phyloP scores from a whole-genome alignment of 37 sponge, comb jelly and placozoan species.

The Hormiphora californensis region DNA sequence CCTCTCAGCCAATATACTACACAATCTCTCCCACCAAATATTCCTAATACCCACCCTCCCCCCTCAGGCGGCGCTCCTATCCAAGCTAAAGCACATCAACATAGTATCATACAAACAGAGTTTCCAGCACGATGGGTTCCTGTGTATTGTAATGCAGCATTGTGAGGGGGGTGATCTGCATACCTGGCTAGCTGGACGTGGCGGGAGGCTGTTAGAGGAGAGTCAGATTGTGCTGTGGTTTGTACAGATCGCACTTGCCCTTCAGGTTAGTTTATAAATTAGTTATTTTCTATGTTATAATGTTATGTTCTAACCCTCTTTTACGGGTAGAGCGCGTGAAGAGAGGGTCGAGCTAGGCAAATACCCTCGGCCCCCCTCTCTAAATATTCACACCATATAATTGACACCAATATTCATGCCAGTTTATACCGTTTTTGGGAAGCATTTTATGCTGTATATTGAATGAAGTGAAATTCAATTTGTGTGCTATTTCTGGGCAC shows the following conservation, averaged over 20 bases:
- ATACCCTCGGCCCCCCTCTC: no score
- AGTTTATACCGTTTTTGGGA: no score
- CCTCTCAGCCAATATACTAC: no score
- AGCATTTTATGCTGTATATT: not conserved
- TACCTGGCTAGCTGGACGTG: slow-evolving; percentile 61
- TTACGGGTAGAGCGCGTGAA: no score
- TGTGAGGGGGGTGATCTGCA: slow-evolving; percentile 96
- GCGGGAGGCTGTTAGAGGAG: slow-evolving; percentile 62
- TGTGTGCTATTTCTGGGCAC: no score
- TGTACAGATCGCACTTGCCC: slow-evolving; percentile 88
- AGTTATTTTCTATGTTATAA: not conserved
- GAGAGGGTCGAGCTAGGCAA: no score
- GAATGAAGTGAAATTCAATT: not conserved
- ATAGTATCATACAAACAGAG: slow-evolving; percentile 93
- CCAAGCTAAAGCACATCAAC: slow-evolving; percentile 83
- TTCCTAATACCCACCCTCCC: not conserved
- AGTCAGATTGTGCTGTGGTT: slow-evolving; percentile 88
- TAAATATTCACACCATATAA: no score
- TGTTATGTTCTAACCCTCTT: no score
- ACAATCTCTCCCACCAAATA: not conserved
- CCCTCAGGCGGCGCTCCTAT: slow-evolving; percentile 68
- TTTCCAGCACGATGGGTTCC: slow-evolving; percentile 68
- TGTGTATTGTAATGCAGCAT: slow-evolving; percentile 94
- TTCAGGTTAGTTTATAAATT: slow-evolving; percentile 57
- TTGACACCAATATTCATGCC: no score